Conservation (phyloP, 2,888 invertebrate genomes). For the Sinelater perroti region DNA sequence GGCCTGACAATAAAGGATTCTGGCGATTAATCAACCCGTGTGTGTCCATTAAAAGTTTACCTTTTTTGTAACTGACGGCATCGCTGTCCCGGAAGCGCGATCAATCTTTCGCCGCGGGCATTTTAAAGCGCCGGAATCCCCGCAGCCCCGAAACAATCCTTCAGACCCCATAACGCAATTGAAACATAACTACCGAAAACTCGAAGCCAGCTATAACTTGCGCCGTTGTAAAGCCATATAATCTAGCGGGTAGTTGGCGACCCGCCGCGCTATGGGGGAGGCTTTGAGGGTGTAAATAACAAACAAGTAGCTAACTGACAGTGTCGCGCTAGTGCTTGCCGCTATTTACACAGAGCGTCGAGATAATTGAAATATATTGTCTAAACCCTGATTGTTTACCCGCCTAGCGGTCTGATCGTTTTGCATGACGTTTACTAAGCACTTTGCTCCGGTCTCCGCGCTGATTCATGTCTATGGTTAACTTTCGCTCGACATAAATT, state of each 20-base stretch:
- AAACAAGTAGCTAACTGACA: constrained; percentile 60
- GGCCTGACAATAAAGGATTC: constrained; percentile 27
- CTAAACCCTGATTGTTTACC: constrained; percentile 56
- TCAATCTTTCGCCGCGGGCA: constrained; percentile 24
- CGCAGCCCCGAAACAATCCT: constrained; percentile 41
- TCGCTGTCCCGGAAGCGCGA: constrained; percentile 22
- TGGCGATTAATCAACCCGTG: constrained; percentile 25
- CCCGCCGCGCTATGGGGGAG: constrained; percentile 44
- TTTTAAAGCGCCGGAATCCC: constrained; percentile 32
- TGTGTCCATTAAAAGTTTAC: constrained; percentile 30
- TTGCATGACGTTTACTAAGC: constrained; percentile 49
- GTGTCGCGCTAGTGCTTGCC: constrained; percentile 53
- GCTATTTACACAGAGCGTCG: constrained; percentile 52
- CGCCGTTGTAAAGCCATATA: constrained; percentile 49
- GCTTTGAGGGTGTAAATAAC: constrained; percentile 57
- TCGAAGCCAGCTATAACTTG: constrained; percentile 41
- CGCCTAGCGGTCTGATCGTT: constrained; percentile 47
- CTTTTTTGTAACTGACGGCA: constrained; percentile 31
- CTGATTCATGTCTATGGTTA: constrained; percentile 53
- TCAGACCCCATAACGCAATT: constrained; percentile 44
- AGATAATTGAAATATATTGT: constrained; percentile 61
- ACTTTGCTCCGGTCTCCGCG: constrained; percentile 42
- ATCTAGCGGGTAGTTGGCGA: constrained; percentile 50
- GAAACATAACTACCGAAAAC: constrained; percentile 47
- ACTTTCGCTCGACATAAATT: constrained; percentile 43